Base-by-base conservation (phyloP, 2,797 vertebrate genomes). In the Micropoecilia bifurca region DNA sequence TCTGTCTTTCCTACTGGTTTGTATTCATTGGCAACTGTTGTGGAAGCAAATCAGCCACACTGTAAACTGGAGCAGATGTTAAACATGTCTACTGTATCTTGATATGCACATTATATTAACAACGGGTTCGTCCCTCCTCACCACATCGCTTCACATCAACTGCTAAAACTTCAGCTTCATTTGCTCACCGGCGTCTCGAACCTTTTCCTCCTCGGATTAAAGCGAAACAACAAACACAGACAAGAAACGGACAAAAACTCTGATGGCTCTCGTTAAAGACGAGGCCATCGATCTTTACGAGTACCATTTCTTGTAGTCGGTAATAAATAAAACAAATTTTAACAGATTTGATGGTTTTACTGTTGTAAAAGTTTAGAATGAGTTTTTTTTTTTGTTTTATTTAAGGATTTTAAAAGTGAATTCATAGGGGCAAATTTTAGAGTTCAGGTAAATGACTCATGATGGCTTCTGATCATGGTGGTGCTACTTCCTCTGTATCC, bases 51-150 rank as follows among this genome's bases (percentile, higher is more conserved):
- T 79, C 77, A 80, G 76, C 80, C 89, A 83, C 78, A 66, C 78
- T 88, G 82, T 86, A 89, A 87, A 89, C 85, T 75, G 43, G 63
- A 72, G 76, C 83, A 81, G 82, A 91, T 92, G 87, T 91, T 86
- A 79, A 90, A 90, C 90, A 87, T 74, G n/a, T 87, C 74, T 87
- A 79, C 86, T 85, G 86, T 84, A 41, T 88, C 84, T 91, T 93
- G 93, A 95, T 94, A 93, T 94, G 91, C 85, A 92, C 90, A 90
- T 92, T 91, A 86, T 92, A 89, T 85, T 90, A 84, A 85, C 85
- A 90, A 88, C 91, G 78, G 90, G 69, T 91, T 83, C 87, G 90
- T 87, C 95, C 95, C 80, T 89, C 85, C 80, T 89, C 85, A 81
- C 83, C 86, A 85, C 59, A 33, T 78, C 78, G 30, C 75, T 61